phyloP scores from a whole-genome alignment of 2,797 vertebrate genomes.

The Distichodus sexfasciatus region DNA sequence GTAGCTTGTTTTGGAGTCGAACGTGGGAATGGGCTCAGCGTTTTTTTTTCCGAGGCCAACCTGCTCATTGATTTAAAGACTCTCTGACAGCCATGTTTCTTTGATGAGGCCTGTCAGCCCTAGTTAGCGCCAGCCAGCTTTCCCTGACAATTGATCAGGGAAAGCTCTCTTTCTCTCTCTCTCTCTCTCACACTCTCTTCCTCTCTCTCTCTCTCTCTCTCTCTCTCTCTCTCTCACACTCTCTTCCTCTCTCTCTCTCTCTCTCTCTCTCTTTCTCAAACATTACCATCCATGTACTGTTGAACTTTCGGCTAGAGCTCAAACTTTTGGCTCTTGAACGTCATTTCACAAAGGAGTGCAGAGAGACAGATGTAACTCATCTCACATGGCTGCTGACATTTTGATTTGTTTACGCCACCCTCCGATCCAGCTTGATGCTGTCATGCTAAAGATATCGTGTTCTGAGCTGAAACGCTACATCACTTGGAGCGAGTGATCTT shows the following conservation, averaged over 20 bases:
- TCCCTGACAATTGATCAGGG: slow-evolving; percentile 57
- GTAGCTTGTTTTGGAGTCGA: slow-evolving; percentile 5
- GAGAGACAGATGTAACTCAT: neutral
- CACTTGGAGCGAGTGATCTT: too few relatives aligned
- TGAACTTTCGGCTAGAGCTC: neutral
- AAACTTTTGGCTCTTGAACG: neutral
- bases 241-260: slow-evolving; percentile 9
- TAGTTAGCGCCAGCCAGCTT: slow-evolving; percentile 60
- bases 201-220: slow-evolving; percentile 6
- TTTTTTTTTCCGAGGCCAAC: slow-evolving; percentile 60
- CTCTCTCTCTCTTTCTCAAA: neutral
- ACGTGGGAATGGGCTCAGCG: slow-evolving; percentile 35
- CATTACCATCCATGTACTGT: slow-evolving; percentile 20
- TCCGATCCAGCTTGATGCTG: neutral
- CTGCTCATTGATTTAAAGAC: slow-evolving; percentile 61
- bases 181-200: too few relatives aligned
- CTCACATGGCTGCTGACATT: neutral
- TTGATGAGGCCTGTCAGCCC: slow-evolving; percentile 69
- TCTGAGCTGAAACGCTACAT: too few relatives aligned
- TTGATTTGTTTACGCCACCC: neutral
- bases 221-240: slow-evolving; percentile 11
- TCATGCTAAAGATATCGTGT: too few relatives aligned
- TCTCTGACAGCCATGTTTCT: slow-evolving; percentile 67
- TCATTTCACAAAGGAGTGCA: neutral
- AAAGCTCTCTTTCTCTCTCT: slow-evolving; percentile 23